phyloP scores from a whole-genome alignment of 2,797 vertebrate species.

The Fratercula arctica region DNA sequence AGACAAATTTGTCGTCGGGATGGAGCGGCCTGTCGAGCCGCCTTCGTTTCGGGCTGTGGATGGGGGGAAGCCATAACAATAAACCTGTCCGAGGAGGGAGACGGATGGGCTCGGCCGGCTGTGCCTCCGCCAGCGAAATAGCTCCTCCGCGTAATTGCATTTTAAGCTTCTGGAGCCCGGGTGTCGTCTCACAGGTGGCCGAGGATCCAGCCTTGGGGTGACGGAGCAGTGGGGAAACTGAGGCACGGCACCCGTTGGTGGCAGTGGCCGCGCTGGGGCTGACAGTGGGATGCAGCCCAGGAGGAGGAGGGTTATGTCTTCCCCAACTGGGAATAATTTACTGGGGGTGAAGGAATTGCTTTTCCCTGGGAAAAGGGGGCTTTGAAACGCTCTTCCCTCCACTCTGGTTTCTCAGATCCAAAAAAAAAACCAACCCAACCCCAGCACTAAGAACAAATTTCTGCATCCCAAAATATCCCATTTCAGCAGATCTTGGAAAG shows the following conservation, averaged over 20 bases:
- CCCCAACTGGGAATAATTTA: background rate
- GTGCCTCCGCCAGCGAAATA: background rate
- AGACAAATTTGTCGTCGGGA: background rate
- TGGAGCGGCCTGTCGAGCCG: background rate
- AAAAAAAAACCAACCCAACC: background rate
- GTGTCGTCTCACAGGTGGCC: rapidly evolving
- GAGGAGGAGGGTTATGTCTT: background rate
- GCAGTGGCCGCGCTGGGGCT: background rate
- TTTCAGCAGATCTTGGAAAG: background rate
- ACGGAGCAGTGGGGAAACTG: background rate
- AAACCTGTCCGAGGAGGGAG: slow-evolving; percentile 11
- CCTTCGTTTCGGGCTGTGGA: rapidly evolving
- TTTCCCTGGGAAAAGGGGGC: background rate
- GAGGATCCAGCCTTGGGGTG: background rate
- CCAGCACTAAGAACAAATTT: background rate
- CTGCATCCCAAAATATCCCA: background rate
- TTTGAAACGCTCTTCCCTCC: background rate
- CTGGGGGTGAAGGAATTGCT: background rate
- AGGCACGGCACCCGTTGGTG: background rate
- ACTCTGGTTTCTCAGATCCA: background rate
- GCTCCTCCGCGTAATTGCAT: background rate
- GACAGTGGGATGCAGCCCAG: background rate
- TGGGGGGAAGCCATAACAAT: background rate
- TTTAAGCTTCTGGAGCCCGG: slow-evolving; percentile 11
- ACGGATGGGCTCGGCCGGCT: background rate